These are phyloP conservation scores for Zoanthus gigantus DNA, from an alignment of 92 coral and sea anemone genomes.

Conservation along the genomic window DNA sequence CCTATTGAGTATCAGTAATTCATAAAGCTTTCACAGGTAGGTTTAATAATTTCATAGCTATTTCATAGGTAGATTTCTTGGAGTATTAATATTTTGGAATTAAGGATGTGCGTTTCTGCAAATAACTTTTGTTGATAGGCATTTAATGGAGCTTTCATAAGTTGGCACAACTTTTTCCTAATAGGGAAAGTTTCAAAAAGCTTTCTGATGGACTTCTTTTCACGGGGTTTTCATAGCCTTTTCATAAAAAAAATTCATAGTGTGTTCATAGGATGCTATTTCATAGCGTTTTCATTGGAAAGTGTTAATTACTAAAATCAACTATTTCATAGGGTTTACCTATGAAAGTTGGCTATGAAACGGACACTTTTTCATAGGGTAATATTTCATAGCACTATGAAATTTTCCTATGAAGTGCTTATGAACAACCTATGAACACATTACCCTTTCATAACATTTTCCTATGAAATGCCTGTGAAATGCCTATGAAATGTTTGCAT, in stretches of 20 bases:
- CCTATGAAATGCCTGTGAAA: constrained; percentile 19
- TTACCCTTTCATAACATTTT: constrained; percentile 16
- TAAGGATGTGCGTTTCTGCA: constrained; percentile 26
- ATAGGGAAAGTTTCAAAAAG: constrained; percentile 28
- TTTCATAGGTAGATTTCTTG: neutral
- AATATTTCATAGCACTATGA: constrained; percentile 17
- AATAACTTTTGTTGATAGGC: constrained; percentile 29
- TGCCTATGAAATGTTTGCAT: constrained; percentile 32
- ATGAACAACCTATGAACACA: constrained; percentile 30
- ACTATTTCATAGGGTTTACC: constrained; percentile 29
- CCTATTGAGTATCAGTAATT: neutral
- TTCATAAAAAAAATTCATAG: constrained; percentile 20
- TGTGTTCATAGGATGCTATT: constrained; percentile 21
- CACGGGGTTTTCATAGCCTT: constrained; percentile 22
- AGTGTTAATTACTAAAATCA: constrained; percentile 21
- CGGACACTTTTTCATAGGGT: constrained; percentile 33
- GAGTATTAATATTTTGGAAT: constrained; percentile 11
- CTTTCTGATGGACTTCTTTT: constrained; percentile 29
- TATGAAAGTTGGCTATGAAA: constrained; percentile 29
- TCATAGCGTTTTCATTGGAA: constrained; percentile 26
- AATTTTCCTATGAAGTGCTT: constrained; percentile 26
- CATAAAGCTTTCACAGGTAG: constrained; percentile 3
- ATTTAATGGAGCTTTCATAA: constrained; percentile 22
- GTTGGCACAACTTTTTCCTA: constrained; percentile 30
- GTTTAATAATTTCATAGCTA: neutral